phyloP scores from a whole-genome alignment of 1,140 invertebrate genomes.

The Lordiphosa stackelbergi region DNA sequence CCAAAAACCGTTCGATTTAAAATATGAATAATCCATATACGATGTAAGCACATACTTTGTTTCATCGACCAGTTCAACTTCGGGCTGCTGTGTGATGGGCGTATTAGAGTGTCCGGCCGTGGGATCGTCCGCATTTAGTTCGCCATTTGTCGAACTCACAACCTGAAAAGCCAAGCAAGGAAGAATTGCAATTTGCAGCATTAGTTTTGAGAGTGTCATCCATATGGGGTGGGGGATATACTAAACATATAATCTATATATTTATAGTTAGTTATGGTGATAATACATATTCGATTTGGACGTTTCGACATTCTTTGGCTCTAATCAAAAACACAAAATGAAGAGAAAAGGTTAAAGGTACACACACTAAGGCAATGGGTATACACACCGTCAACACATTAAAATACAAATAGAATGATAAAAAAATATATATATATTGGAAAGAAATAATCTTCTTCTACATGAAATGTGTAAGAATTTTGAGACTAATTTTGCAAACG shows the following conservation, averaged over 20 bases:
- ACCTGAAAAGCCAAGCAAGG: slow-evolving; percentile 83
- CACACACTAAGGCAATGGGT: slow-evolving; percentile 12
- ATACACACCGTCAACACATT: slow-evolving; percentile 4
- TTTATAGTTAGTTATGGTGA: slow-evolving; percentile 28
- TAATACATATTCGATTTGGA: slow-evolving; percentile 35
- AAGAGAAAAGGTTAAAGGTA: slow-evolving; percentile 1
- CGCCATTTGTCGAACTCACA: slow-evolving; percentile 97
- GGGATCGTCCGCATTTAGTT: slow-evolving; percentile 95
- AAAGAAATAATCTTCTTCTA: not conserved
- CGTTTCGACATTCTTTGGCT: slow-evolving; percentile 19
- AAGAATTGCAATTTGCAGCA: slow-evolving; percentile 11
- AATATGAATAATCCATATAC: slow-evolving; percentile 22
- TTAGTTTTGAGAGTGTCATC: slow-evolving; percentile 3
- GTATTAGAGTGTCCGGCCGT: slow-evolving; percentile 97
- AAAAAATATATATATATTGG: not conserved
- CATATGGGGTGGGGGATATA: slow-evolving; percentile 10
- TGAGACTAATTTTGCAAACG: slow-evolving; percentile 7
- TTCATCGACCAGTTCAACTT: slow-evolving; percentile 94
- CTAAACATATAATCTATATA: slow-evolving; percentile 1
- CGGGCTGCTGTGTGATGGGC: slow-evolving; percentile 93
- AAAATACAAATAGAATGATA: not conserved
- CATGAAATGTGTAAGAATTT: slow-evolving; percentile 1
- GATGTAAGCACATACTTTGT: slow-evolving; percentile 85
- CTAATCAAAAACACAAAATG: slow-evolving; percentile 60
- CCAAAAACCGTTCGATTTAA: too few relatives aligned